Evolutionary conservation across 2,888 invertebrate genomes (phyloP).

Genomic region (Leptinotarsa tumamoca): DNA sequence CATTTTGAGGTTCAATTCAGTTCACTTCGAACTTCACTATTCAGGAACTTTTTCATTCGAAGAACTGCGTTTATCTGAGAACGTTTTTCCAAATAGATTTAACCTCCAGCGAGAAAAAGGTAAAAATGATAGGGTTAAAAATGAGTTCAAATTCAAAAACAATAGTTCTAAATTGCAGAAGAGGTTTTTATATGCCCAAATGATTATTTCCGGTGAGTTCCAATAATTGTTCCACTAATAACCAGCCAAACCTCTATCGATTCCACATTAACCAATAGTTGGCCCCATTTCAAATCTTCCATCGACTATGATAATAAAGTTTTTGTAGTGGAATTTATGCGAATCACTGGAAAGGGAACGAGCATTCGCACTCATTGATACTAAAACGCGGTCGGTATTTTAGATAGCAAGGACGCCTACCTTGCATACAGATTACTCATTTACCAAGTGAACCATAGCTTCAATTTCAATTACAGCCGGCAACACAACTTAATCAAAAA

Average conservation of each 20-base stretch:
- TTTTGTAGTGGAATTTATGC: conserved; percentile 43
- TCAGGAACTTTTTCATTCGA: no score
- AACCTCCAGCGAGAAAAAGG: no score
- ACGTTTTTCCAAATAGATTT: no score
- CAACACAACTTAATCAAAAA: conserved; percentile 63
- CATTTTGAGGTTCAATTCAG: no score
- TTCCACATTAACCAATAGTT: not conserved
- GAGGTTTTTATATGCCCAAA: not conserved
- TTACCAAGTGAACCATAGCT: conserved; percentile 61
- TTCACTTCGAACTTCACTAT: no score
- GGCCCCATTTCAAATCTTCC: conserved; percentile 24
- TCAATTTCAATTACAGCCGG: conserved; percentile 63
- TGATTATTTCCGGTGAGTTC: not conserved
- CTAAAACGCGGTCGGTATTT: conserved; percentile 46
- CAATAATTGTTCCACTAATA: not conserved
- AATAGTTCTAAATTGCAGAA: no score
- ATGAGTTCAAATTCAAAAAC: no score
- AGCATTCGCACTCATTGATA: conserved; percentile 43
- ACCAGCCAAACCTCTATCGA: conserved; percentile 1
- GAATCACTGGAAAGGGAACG: conserved; percentile 32
- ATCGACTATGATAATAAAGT: conserved; percentile 27
- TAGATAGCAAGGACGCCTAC: conserved; percentile 52
- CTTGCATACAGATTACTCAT: conserved; percentile 65
- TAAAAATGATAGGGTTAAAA: no score
- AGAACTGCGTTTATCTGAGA: no score